Evolutionary conservation across 2,113 vertebrate species (phyloP).

Genomic region (Eolophus roseicapilla): DNA sequence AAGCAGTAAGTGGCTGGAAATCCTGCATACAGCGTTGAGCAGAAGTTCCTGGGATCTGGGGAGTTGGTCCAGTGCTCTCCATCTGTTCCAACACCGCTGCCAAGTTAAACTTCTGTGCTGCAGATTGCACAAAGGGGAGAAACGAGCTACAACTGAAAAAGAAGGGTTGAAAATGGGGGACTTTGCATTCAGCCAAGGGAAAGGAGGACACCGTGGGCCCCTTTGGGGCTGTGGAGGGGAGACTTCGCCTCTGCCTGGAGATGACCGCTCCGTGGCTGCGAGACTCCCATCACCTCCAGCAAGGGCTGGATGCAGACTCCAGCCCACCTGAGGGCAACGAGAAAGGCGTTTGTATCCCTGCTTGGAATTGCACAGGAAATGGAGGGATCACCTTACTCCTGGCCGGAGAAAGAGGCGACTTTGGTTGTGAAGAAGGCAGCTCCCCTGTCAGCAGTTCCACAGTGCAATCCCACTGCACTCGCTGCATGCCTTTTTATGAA

Average conservation of each 20-base stretch:
- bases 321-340: constrained; percentile 3
- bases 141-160: not conserved
- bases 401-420: constrained; percentile 39
- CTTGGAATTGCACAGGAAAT: constrained; percentile 42
- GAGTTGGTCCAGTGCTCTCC: constrained; percentile 27
- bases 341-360: constrained; percentile 14
- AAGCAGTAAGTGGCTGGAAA: constrained; percentile 35
- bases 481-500: constrained; percentile 34
- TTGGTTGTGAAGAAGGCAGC: constrained; percentile 41
- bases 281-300: not conserved
- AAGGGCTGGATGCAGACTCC: not conserved
- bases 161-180: not conserved
- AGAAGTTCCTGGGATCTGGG: constrained; percentile 48
- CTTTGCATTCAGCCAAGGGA: not conserved
- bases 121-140: not conserved
- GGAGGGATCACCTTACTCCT: constrained; percentile 26
- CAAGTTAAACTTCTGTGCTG: constrained; percentile 33
- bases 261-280: not conserved
- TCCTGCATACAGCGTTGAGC: not conserved
- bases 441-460: constrained; percentile 49
- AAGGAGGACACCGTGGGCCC: not conserved
- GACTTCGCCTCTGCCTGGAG: not conserved
- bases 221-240: not conserved
- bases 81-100: constrained; percentile 28
- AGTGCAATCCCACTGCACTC: constrained; percentile 42